Percentiles rank a stretch among this genome's conserved stretches.
Conservation (phyloP, 2,888 invertebrate genomes). For the Acrobasis repandana region DNA sequence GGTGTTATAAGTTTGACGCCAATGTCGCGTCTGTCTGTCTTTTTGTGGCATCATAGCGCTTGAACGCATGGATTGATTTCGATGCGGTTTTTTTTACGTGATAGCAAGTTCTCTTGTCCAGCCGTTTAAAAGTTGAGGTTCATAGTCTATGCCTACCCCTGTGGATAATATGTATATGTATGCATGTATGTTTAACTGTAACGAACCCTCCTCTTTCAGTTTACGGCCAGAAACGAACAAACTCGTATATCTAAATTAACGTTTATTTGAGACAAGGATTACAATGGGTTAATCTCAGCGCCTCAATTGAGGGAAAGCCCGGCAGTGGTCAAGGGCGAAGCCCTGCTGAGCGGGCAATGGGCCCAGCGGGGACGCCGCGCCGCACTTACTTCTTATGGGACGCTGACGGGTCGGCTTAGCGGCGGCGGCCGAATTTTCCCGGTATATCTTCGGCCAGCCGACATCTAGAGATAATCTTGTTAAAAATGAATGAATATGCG, state of each 20-base stretch:
- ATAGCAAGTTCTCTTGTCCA: no score
- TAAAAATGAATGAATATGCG: background rate
- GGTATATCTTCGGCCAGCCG: background rate
- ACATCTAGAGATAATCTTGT: background rate
- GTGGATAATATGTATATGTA: no score
- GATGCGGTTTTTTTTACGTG: no score
- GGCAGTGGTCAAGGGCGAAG: slow-evolving; percentile 9
- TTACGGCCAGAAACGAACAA: background rate
- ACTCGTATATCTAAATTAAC: background rate
- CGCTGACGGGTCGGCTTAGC: background rate
- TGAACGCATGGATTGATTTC: no score
- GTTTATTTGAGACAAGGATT: background rate
- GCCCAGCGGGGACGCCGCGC: slow-evolving; percentile 1
- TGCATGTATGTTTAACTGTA: no score
- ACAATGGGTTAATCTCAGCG: background rate
- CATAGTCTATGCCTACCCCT: no score
- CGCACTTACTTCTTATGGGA: background rate
- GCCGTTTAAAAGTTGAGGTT: no score
- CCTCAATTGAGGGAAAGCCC: background rate
- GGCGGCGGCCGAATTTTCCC: background rate
- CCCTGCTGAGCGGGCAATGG: slow-evolving; percentile 10
- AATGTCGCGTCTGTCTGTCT: no score
- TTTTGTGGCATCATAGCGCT: no score
- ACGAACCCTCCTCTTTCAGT: no score
- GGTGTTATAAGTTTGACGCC: no score